Base-by-base conservation (phyloP, 1,140 invertebrate genomes). In the Frieseomelitta varia region DNA sequence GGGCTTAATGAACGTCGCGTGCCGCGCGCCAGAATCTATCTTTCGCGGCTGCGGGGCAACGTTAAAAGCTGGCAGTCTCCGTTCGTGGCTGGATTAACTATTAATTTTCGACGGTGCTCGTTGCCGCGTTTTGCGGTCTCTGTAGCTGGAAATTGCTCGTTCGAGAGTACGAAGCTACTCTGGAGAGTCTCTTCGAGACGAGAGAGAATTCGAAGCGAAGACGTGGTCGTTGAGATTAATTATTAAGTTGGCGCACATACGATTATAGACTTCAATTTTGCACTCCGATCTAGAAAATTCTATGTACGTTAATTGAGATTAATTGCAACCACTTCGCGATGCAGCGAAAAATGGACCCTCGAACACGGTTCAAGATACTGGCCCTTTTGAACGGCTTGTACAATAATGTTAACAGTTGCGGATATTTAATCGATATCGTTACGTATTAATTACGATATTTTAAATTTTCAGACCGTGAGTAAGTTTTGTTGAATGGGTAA, bases 1-100 rank as follows among this genome's bases (percentile, higher is more conserved):
- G 65, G 56, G 51, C 80, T 76, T 90, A 91, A 91, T 88, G 86
- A 91, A 91, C 87, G 90, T 91, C 90, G 89, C 91, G 91, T 91
- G 91, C 88, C 89, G 77, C 71, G 82, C 77, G 73, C 72, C 78
- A 87, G 79, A n/a, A 83, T 53, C 58, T 65, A 34, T 69, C 68
- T 81, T 69, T 79, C 81, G 21, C 69, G 67, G n/a, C 68, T 19
- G 21, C 30, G 55, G 58, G 72, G 53, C 72, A 74, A 24, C 56
- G 71, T 53, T 58, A 51, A 71, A 61, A 17, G 72, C 71, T 47
- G 39, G 4, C 12, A 51, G 15, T 55, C n/a, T n/a, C 61, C 39
- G 34, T 51, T 19, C n/a, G 17, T 14, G 30, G 15, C 39, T 71
- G 30, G 78, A 83, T 78, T 71, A 71, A 61, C 75, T 83, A 71